Evolutionary conservation across 1,140 invertebrate genomes (phyloP).

Genomic region (Nephotettix cincticeps): DNA sequence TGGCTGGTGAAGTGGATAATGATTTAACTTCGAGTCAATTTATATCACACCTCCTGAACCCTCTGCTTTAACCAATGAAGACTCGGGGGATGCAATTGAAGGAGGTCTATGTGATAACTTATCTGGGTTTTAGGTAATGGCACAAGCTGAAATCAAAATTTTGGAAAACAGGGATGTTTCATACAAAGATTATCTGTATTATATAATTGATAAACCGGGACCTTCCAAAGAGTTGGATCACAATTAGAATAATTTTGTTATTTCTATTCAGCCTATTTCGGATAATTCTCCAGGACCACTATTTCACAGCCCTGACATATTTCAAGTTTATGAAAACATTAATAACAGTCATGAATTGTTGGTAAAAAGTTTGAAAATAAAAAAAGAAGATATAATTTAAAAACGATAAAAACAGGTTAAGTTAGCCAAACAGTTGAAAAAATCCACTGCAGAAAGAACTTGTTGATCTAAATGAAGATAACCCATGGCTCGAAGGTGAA

Average conservation of each 20-base stretch:
- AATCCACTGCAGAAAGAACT: too few relatives aligned
- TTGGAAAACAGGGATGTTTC: neutral
- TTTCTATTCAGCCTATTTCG: neutral
- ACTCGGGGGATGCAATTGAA: conserved; percentile 37
- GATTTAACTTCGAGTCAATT: neutral
- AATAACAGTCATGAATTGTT: too few relatives aligned
- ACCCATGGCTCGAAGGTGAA: too few relatives aligned
- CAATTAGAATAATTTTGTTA: neutral
- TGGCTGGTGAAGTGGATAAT: neutral
- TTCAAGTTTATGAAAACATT: too few relatives aligned
- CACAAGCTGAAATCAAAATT: neutral
- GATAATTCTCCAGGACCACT: neutral
- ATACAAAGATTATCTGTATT: neutral
- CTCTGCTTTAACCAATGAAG: conserved; percentile 30
- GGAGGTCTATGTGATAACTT: conserved; percentile 17
- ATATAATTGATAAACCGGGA: neutral
- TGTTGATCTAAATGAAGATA: too few relatives aligned
- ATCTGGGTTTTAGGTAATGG: neutral
- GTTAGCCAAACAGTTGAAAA: too few relatives aligned
- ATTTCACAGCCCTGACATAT: neutral
- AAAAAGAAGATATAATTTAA: neutral
- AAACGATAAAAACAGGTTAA: neutral
- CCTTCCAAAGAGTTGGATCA: neutral
- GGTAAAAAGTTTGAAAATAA: neutral
- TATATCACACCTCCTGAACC: conserved; percentile 32